Conservation (phyloP, 1,140 invertebrate species). For the Megalonaias nervosa region DNA sequence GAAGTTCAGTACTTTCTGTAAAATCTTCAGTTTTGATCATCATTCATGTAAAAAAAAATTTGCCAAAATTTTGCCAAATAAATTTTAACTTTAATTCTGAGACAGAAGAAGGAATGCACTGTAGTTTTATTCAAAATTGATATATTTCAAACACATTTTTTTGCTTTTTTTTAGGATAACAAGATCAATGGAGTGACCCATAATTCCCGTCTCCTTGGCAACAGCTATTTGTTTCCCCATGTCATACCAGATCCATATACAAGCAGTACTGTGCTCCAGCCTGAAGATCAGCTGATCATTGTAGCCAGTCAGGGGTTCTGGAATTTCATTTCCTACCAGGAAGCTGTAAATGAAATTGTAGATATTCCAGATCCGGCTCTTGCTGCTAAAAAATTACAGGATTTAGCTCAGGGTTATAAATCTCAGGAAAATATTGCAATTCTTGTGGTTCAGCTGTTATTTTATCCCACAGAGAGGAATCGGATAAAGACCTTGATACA, state of each 20-base stretch:
- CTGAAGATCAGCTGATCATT: constrained; percentile 68
- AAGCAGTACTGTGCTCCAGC: constrained; percentile 46
- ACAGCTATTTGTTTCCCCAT: constrained; percentile 67
- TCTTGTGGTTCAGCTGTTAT: constrained; percentile 61
- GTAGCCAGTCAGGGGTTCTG: constrained; percentile 69
- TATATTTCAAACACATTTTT: no score
- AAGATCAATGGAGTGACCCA: constrained; percentile 66
- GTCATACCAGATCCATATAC: constrained; percentile 68
- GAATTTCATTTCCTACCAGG: constrained; percentile 65
- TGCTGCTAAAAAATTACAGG: constrained; percentile 69
- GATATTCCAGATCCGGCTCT: constrained; percentile 68
- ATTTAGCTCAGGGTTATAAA: constrained; percentile 69
- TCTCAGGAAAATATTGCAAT: constrained; percentile 69
- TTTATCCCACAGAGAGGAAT: constrained; percentile 49
- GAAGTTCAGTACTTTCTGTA: no score
- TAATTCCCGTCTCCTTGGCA: constrained; percentile 67
- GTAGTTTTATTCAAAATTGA: no score
- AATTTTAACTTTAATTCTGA: no score
- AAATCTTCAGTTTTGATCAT: no score
- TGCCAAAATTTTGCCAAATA: no score
- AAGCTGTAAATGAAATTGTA: constrained; percentile 65
- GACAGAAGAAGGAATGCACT: no score
- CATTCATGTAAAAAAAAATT: no score
- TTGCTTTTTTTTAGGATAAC: constrained; percentile 58
- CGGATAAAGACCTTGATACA: constrained; percentile 50